A percentile compares a stretch with the other conserved stretches of the same genome.
phyloP scores from a whole-genome alignment of 2,888 invertebrate genomes.

The Drepana falcataria region DNA sequence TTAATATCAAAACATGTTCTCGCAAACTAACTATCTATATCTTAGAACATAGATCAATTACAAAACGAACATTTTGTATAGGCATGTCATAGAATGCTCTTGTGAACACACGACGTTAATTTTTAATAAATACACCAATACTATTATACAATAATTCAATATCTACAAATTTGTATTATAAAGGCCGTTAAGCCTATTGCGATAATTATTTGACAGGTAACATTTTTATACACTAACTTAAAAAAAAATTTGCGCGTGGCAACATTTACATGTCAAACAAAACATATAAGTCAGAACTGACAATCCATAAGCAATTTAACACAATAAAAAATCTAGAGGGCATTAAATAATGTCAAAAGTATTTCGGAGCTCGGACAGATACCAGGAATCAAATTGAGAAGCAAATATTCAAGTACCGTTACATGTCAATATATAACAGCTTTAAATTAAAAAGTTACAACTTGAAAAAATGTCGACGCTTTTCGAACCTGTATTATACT shows the following conservation, averaged over 20 bases:
- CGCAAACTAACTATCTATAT: conserved; percentile 28
- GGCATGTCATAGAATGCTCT: conserved; percentile 51
- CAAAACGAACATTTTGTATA: conserved; percentile 30
- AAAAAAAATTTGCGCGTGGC: conserved; percentile 4
- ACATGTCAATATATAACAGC: too few relatives aligned
- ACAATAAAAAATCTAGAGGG: not conserved
- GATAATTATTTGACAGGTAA: conserved; percentile 29
- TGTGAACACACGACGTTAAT: conserved; percentile 48
- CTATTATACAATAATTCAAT: not conserved
- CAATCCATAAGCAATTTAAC: not conserved
- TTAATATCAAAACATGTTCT: conserved; percentile 37
- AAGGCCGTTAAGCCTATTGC: conserved; percentile 21
- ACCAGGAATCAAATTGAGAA: too few relatives aligned
- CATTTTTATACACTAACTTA: conserved; percentile 12
- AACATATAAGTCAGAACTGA: not conserved
- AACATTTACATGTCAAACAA: not conserved
- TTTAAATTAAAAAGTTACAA: too few relatives aligned
- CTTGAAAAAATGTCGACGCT: too few relatives aligned
- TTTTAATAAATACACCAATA: conserved; percentile 31
- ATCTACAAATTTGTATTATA: not conserved
- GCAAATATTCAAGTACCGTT: too few relatives aligned
- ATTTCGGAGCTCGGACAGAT: too few relatives aligned
- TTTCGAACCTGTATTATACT: too few relatives aligned
- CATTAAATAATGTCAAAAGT: too few relatives aligned
- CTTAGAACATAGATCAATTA: conserved; percentile 29